These are phyloP conservation scores for Clunio marinus DNA, from an alignment of 2,888 invertebrate species.

Conservation along the genomic window DNA sequence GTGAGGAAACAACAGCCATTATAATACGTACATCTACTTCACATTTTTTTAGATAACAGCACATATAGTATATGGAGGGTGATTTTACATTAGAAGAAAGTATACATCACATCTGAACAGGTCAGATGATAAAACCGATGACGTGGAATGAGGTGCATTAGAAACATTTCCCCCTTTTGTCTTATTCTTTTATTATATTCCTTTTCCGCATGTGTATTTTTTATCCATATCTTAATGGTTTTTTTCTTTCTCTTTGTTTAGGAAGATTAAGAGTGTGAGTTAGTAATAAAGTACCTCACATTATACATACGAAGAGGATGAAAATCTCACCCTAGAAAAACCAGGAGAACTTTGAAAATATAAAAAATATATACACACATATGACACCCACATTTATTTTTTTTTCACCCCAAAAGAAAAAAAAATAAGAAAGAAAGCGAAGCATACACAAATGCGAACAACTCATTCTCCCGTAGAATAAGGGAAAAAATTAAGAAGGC, in stretches of 20 bases:
- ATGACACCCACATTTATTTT: background rate
- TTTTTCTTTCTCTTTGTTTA: background rate
- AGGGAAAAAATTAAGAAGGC: conserved; percentile 8
- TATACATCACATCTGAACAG: no score
- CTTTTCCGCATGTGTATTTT: background rate
- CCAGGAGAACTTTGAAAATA: no score
- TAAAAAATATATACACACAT: conserved; percentile 2
- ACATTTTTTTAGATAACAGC: no score
- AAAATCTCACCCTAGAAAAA: no score
- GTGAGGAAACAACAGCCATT: no score
- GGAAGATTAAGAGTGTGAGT: background rate
- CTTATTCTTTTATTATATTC: conserved; percentile 19
- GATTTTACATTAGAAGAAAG: no score
- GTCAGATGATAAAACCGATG: background rate
- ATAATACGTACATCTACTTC: no score
- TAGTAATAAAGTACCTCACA: conserved; percentile 2
- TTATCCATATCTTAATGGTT: conserved; percentile 26
- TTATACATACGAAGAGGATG: background rate
- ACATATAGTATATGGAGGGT: no score
- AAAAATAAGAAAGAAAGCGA: no score
- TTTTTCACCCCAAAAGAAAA: background rate
- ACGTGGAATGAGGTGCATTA: background rate
- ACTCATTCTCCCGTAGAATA: background rate
- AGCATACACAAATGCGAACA: no score
- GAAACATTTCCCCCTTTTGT: conserved; percentile 17